phyloP scores from a whole-genome alignment of 1,140 invertebrate species.

The Macrostomum lignano region DNA sequence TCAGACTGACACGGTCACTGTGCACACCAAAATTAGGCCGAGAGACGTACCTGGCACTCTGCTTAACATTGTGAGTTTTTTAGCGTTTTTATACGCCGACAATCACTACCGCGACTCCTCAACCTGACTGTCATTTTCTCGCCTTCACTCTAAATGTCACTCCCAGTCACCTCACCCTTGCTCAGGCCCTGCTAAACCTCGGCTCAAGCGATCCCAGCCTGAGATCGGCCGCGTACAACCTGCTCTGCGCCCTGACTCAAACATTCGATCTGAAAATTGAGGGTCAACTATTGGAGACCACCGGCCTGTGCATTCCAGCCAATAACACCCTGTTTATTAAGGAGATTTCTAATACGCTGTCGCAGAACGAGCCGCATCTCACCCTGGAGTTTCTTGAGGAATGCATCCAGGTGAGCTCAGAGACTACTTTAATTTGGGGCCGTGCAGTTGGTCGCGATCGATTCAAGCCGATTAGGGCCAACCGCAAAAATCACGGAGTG shows the following conservation, averaged over 20 bases:
- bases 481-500: no score
- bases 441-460: no score
- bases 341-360: slow-evolving; percentile 72
- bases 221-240: slow-evolving; percentile 76
- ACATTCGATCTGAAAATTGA: slow-evolving; percentile 93
- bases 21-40: slow-evolving; percentile 78
- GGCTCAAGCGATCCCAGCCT: slow-evolving; percentile 78
- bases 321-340: slow-evolving; percentile 96
- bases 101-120: no score
- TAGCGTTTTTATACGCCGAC: no score
- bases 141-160: no score
- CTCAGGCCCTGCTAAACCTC: slow-evolving; percentile 57
- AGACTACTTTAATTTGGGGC: no score
- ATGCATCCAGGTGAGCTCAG: no score
- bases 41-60: slow-evolving; percentile 87
- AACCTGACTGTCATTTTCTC: no score
- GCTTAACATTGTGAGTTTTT: slow-evolving; percentile 47
- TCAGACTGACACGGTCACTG: slow-evolving; percentile 71
- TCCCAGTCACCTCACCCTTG: no score
- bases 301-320: slow-evolving; percentile 74
- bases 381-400: slow-evolving; percentile 85
- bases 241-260: slow-evolving; percentile 68
- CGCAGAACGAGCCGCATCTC: slow-evolving; percentile 63
- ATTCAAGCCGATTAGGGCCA: no score
- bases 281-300: slow-evolving; percentile 70